Base-by-base conservation (phyloP, 2,113 vertebrate species). In the Speoplatyrhinus poulsoni region DNA sequence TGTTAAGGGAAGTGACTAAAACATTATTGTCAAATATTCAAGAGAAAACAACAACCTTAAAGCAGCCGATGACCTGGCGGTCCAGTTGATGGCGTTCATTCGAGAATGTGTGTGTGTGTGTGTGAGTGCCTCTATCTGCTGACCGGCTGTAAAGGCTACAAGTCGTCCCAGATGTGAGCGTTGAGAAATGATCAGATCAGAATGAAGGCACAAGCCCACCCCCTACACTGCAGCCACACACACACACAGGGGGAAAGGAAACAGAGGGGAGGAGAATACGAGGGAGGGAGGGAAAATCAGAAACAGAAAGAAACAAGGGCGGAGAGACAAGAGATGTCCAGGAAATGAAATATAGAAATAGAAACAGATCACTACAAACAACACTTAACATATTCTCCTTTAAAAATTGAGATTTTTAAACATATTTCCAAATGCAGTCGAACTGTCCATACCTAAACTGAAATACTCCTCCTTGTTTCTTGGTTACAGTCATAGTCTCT, bases 151-250 rank as follows among this genome's bases (percentile, higher is more conserved):
- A 87, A 88, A 83, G 13, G 73, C 77, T 65, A 77, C 80, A 78
- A 86, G 73, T 75, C 76, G 87, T 85, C 81, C 88, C 89, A 91
- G 89, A 92, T 92, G 91, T 85, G 85, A 84, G 80, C 62, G 63
- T 83, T 77, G 77, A 87, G 80, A 82, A 87, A 76, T 70, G 75
- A 82, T 85, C 84, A 69, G 76, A 80, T 79, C 77, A 63, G 84
- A 72, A 79, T 73, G 77, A 85, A 84, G 72, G 52, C 81, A 83
- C 67, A 11, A 75, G 71, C 81, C 82, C 85, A 81, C 82, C 85
- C 81, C 77, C 84, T 61, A 72, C 54, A 77, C 55, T 73, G 73
- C 69, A 60, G 72, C 62, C 67, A 77, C 68, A 66, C 68, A 64
- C 46, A 77, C 53, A 33, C n/a, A 60, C 54, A 70, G 62, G 60